Percentiles rank a stretch among this genome's conserved stretches.
phyloP scores from a whole-genome alignment of 2,888 invertebrate genomes.

The Tetragonisca angustula region DNA sequence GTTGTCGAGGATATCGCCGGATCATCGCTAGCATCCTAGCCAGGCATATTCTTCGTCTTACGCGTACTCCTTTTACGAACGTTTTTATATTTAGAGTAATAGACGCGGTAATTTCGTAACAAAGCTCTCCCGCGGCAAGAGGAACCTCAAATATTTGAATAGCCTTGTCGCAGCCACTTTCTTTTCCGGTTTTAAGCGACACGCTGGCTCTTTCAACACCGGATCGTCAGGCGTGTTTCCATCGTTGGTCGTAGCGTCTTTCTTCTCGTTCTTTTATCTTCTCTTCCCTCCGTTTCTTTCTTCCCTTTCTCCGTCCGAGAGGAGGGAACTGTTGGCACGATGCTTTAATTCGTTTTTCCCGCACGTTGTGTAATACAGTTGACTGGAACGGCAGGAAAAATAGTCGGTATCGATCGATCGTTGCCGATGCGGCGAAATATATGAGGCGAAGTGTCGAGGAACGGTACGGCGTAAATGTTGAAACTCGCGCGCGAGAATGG shows the following conservation, averaged over 20 bases:
- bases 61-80: not conserved
- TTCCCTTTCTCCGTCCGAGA: not conserved
- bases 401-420: slow-evolving; percentile 30
- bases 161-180: slow-evolving; percentile 22
- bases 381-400: slow-evolving; percentile 17
- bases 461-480: slow-evolving; percentile 22
- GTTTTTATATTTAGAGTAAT: slow-evolving; percentile 17
- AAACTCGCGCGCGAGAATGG: slow-evolving; percentile 13
- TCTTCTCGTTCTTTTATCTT: not conserved
- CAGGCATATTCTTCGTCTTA: not conserved
- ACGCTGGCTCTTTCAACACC: slow-evolving; percentile 3
- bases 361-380: slow-evolving; percentile 1
- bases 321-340: not conserved
- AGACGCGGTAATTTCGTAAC: slow-evolving; percentile 31
- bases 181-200: slow-evolving; percentile 27
- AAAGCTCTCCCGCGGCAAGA: slow-evolving; percentile 19
- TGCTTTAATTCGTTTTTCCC: slow-evolving; percentile 16
- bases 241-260: not conserved
- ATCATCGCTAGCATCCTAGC: not conserved
- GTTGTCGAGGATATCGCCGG: not conserved
- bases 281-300: no score
- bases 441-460: slow-evolving; percentile 23
- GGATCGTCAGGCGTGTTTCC: not conserved
- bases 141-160: slow-evolving; percentile 50
- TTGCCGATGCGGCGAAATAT: slow-evolving; percentile 25